Base-by-base conservation (phyloP, 2,888 invertebrate species). In the Drosophila pegasa region DNA sequence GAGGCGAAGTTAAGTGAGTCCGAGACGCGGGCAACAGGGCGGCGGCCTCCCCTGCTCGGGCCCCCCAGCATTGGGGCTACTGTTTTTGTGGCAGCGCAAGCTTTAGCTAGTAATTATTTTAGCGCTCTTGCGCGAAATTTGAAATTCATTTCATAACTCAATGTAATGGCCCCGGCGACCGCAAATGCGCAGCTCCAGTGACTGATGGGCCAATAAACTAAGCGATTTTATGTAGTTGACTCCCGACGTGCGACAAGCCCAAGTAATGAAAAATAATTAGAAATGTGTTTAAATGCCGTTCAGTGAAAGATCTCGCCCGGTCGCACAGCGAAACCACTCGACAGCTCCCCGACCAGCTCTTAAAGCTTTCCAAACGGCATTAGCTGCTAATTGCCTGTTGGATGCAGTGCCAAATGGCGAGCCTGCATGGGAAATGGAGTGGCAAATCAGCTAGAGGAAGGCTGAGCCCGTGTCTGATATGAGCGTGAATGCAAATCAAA, bases 141-240 rank as follows among this genome's bases (percentile, higher is more conserved):
- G 72, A 85, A 87, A 87, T 86, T 87, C 85, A 86, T 86, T 86
- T 85, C 87, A 87, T 85, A 85, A 85, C 80, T 85, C 87, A 85
- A 82, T 82, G 82, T 87, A 82, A 85, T 87, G 80, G 80, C 58
- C 51, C 27, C 52, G 50, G 65, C 82, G 76, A 86, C 85, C 87
- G 82, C 85, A 87, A 78, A 82, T 80, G 74, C 80, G 77, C 87
- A 78, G 37, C 74, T 62, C 52, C 70, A 48, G 71, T 88, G 88
- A 88, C 78, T 87, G 89, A 88, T 88, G 88, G 89, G 86, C 82
- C 78, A 88, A 88, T 88, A 89, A 88, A 88, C 74, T 88, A 82
- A 71, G 59, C 77, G 80, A 88, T 78, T 88, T 88, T 89, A 88
- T 88, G 84, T 66, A 75, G 65, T 65, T 66, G 73, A 68, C 80